phyloP scores from a whole-genome alignment of 2,888 invertebrate species.

The Bugula neritina region DNA sequence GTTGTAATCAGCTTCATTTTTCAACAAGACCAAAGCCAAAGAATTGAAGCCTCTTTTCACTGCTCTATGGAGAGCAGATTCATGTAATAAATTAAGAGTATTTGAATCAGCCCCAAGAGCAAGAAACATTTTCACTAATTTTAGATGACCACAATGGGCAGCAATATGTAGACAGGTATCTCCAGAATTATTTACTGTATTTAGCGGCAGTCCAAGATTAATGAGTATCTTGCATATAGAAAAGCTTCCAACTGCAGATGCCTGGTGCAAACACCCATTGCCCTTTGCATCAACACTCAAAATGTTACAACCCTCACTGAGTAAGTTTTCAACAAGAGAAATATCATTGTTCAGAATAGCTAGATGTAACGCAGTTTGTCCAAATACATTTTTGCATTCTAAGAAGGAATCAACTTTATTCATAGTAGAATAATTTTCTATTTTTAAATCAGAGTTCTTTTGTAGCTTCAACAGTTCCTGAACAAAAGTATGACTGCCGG shows the following conservation, averaged over 20 bases:
- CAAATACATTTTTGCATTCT: background rate
- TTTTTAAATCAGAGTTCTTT: background rate
- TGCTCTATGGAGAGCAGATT: slow-evolving; percentile 2
- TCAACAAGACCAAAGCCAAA: background rate
- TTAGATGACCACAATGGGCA: background rate
- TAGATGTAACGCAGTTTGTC: background rate
- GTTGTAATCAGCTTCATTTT: background rate
- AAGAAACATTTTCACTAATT: background rate
- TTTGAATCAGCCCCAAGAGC: background rate
- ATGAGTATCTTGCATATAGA: background rate
- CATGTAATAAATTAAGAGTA: background rate
- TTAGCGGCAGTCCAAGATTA: background rate
- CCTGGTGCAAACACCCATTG: background rate
- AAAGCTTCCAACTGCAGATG: background rate
- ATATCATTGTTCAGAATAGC: background rate
- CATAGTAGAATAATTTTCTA: background rate
- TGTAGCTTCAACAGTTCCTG: background rate
- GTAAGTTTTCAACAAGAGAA: background rate
- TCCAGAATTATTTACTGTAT: slow-evolving; percentile 2
- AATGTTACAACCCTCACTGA: background rate
- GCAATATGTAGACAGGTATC: slow-evolving; percentile 18
- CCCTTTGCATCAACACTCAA: background rate
- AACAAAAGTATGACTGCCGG: background rate
- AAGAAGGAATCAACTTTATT: background rate
- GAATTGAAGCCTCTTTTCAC: background rate